Percentiles rank a stretch among this genome's conserved stretches.
Evolutionary conservation across 1,140 invertebrate species (phyloP).

Genomic region (Cydia strobilella): DNA sequence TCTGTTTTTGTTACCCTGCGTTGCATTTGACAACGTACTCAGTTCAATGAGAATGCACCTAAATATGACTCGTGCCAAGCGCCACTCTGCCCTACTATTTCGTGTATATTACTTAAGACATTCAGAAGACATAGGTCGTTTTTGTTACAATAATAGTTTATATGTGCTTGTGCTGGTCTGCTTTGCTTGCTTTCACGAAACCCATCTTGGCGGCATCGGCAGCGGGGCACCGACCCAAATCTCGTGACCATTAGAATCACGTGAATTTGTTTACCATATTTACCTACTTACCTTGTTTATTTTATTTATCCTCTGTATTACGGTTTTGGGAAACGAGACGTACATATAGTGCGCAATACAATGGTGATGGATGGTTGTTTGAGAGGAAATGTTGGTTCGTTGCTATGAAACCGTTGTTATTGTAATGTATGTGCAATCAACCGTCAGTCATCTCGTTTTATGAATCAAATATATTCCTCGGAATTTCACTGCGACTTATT

Average conservation of each 20-base stretch:
- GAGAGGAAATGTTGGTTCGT: too few relatives aligned
- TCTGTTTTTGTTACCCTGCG: too few relatives aligned
- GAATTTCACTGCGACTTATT: too few relatives aligned
- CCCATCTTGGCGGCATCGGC: not conserved
- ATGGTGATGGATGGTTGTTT: too few relatives aligned
- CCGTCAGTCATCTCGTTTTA: too few relatives aligned
- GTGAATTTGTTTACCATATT: conserved; percentile 1
- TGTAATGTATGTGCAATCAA: too few relatives aligned
- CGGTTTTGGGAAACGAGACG: not conserved
- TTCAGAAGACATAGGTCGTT: not conserved
- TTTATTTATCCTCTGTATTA: not conserved
- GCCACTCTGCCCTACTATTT: not conserved
- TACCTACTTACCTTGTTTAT: not conserved
- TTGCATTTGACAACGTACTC: not conserved
- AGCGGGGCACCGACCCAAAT: not conserved
- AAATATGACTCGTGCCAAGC: not conserved
- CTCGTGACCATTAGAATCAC: not conserved
- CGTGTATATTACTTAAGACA: not conserved
- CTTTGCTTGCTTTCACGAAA: not conserved
- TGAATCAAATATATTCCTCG: too few relatives aligned
- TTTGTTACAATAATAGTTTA: not conserved
- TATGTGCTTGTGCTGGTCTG: conserved; percentile 8
- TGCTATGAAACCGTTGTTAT: too few relatives aligned
- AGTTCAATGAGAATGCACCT: not conserved
- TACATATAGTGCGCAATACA: not conserved